Conservation (phyloP, 92 coral and sea anemone species). For the Virgularia gustaviana region DNA sequence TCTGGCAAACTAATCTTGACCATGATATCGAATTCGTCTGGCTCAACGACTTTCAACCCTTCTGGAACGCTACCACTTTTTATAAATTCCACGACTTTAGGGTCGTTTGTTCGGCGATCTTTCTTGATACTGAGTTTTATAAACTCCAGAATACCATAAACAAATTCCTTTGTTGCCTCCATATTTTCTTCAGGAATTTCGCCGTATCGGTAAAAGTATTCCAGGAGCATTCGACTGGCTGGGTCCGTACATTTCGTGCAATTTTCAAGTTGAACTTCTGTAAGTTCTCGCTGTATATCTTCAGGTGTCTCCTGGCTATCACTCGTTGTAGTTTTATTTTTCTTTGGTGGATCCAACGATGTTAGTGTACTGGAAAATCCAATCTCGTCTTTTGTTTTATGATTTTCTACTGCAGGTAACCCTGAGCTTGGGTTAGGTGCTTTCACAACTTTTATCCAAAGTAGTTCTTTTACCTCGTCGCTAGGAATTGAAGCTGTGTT, state of each 20-base stretch:
- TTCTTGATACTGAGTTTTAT: constrained; percentile 10
- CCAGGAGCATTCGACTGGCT: constrained; percentile 8
- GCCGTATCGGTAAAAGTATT: not conserved
- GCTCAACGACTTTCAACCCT: constrained; percentile 28
- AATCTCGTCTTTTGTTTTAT: not conserved
- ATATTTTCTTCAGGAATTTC: not conserved
- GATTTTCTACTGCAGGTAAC: not conserved
- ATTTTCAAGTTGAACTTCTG: not conserved
- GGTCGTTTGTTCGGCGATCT: constrained; percentile 8
- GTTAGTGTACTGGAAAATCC: no score
- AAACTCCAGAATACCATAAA: not conserved
- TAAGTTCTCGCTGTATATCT: not conserved
- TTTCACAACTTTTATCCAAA: no score
- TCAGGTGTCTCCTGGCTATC: no score
- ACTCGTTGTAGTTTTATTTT: no score
- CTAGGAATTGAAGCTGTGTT: no score
- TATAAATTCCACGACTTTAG: constrained; percentile 18
- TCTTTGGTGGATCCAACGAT: no score
- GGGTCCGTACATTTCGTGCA: not conserved
- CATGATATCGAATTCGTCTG: constrained; percentile 34
- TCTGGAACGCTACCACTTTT: constrained; percentile 36
- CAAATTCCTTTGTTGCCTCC: not conserved
- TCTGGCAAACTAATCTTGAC: constrained; percentile 4
- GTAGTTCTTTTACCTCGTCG: not conserved
- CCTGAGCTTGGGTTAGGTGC: no score